phyloP scores from a whole-genome alignment of 2,797 vertebrate genomes.

The Cyclura pinguis region DNA sequence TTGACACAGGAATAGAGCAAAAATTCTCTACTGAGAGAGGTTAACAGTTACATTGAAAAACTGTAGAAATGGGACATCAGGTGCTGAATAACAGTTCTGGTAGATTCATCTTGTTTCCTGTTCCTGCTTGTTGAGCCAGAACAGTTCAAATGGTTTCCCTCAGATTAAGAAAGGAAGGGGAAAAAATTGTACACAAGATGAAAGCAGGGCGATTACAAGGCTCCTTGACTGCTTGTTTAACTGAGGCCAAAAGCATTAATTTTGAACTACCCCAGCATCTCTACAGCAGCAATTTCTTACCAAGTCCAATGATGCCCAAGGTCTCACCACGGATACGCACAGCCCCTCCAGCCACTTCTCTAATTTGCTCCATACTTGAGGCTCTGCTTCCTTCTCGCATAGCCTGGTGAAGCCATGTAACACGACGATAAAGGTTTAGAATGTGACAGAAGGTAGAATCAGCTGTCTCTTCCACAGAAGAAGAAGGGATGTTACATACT shows the following conservation, averaged over 20 bases:
- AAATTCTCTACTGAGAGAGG: not conserved
- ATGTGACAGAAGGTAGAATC: conserved; percentile 92
- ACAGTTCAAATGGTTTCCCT: not conserved
- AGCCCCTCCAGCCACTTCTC: conserved; percentile 90
- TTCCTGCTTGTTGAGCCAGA: not conserved
- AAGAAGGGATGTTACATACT: conserved; percentile 90
- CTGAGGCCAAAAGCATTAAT: not conserved
- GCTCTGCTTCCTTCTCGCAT: conserved; percentile 90
- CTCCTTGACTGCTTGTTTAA: not conserved
- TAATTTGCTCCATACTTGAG: conserved; percentile 89
- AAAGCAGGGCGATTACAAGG: not conserved
- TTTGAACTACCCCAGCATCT: not conserved
- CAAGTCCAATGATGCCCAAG: conserved; percentile 90
- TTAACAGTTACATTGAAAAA: not conserved
- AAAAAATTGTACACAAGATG: not conserved
- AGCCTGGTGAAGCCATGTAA: conserved; percentile 92
- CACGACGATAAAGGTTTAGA: conserved; percentile 90
- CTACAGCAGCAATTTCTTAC: conserved; percentile 76
- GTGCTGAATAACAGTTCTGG: not conserved
- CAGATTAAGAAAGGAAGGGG: not conserved
- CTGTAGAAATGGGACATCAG: not conserved
- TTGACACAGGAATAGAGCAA: not conserved
- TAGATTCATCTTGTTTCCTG: not conserved
- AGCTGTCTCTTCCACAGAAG: conserved; percentile 91
- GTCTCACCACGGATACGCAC: conserved; percentile 91